These are phyloP conservation scores for Eupithecia tripunctaria DNA, from an alignment of 2,888 invertebrate species.

Conservation along the genomic window DNA sequence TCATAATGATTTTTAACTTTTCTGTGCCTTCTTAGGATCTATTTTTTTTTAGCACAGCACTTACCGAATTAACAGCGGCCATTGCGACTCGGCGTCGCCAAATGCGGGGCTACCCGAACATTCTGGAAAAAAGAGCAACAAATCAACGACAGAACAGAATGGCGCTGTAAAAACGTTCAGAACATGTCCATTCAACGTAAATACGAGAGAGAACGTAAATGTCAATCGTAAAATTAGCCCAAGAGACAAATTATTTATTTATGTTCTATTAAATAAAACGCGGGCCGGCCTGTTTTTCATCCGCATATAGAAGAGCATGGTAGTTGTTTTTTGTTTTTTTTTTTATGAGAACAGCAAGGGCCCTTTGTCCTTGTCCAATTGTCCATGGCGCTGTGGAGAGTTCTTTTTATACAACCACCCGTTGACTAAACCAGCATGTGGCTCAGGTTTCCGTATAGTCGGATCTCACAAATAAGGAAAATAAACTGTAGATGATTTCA, in stretches of 20 bases:
- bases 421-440: background rate
- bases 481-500: background rate
- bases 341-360: background rate
- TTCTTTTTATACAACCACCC: background rate
- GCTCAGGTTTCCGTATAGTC: background rate
- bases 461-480: background rate
- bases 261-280: conserved; percentile 8
- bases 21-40: background rate
- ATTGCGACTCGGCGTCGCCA: conserved; percentile 80
- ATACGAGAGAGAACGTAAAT: conserved; percentile 51
- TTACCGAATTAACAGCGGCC: conserved; percentile 88
- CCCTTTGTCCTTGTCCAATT: background rate
- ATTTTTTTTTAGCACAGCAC: too few species aligned
- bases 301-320: background rate
- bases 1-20: background rate
- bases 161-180: conserved; percentile 37
- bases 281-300: background rate
- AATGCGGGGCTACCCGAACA: conserved; percentile 62
- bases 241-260: conserved; percentile 25
- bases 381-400: background rate
- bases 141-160: conserved; percentile 19
- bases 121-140: conserved; percentile 71
- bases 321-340: background rate
- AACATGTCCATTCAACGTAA: conserved; percentile 43
- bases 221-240: conserved; percentile 59